Percentiles rank a stretch among this genome's conserved stretches.
phyloP scores from a whole-genome alignment of 2,888 invertebrate genomes.

The Eupelmus urozonus region DNA sequence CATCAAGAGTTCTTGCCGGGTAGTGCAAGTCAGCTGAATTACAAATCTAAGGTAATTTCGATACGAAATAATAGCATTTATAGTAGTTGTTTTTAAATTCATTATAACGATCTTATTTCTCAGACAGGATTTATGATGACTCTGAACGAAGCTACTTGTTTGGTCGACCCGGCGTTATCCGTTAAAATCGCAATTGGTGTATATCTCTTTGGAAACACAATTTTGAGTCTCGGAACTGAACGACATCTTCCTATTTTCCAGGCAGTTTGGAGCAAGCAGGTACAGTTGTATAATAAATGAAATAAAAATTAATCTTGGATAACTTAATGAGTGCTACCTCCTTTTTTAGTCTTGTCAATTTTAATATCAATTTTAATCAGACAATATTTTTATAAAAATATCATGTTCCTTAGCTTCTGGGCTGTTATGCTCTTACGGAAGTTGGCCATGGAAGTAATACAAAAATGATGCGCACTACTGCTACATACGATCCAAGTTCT shows the following conservation, averaged over 20 bases:
- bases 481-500: slow-evolving; percentile 86
- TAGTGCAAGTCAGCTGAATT: slow-evolving; percentile 81
- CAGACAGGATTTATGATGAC: slow-evolving; percentile 87
- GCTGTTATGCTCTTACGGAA: slow-evolving; percentile 92
- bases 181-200: slow-evolving; percentile 89
- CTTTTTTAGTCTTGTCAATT: background rate
- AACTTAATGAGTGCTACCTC: too few relatives aligned
- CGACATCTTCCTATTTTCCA: slow-evolving; percentile 84
- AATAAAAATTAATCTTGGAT: too few relatives aligned
- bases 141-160: slow-evolving; percentile 86
- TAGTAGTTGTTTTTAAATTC: slow-evolving; percentile 16
- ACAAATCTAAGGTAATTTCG: slow-evolving; percentile 81
- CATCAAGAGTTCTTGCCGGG: slow-evolving; percentile 83
- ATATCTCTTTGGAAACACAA: slow-evolving; percentile 86
- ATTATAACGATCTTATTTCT: slow-evolving; percentile 53
- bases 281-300: slow-evolving; percentile 68
- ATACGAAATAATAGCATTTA: background rate
- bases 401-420: slow-evolving; percentile 78
- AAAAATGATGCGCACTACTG: slow-evolving; percentile 90
- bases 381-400: background rate
- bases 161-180: slow-evolving; percentile 85
- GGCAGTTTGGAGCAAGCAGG: slow-evolving; percentile 85
- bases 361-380: background rate
- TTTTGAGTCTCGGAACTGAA: slow-evolving; percentile 87
- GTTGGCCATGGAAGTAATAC: slow-evolving; percentile 95